phyloP scores from a whole-genome alignment of 2,888 invertebrate genomes.

The Fragum whitleyi region DNA sequence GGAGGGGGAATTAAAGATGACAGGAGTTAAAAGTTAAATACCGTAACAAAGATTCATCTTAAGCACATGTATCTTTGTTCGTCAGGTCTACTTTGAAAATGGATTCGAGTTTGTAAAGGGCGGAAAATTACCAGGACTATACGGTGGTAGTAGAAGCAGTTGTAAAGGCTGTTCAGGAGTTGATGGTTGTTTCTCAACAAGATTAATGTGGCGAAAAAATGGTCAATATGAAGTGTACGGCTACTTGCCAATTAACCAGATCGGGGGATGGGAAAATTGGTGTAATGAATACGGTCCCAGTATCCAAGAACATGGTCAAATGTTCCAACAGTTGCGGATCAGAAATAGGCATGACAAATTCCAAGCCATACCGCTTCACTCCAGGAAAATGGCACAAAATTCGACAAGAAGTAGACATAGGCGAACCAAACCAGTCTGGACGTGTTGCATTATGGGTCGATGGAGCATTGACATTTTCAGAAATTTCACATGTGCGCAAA shows the following conservation, averaged over 20 bases:
- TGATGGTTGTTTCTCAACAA: conserved; percentile 70
- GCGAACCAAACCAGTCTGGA: conserved; percentile 59
- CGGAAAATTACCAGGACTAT: conserved; percentile 76
- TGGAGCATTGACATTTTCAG: no score
- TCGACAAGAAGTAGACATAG: conserved; percentile 71
- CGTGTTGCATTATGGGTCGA: conserved; percentile 68
- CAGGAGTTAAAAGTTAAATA: no score
- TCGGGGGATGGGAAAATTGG: conserved; percentile 42
- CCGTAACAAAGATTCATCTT: no score
- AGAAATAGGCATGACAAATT: conserved; percentile 1
- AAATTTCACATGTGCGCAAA: no score
- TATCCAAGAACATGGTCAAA: not conserved
- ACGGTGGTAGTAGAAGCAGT: conserved; percentile 65
- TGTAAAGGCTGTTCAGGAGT: conserved; percentile 69
- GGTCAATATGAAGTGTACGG: conserved; percentile 77
- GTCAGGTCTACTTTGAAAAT: conserved; percentile 48
- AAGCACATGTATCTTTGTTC: no score
- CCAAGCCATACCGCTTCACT: conserved; percentile 52
- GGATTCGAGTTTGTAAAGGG: conserved; percentile 60
- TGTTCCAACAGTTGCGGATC: not conserved
- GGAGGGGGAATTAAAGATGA: no score
- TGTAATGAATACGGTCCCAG: conserved; percentile 49
- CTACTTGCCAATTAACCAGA: conserved; percentile 69
- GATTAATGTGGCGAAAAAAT: conserved; percentile 75
- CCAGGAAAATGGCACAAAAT: conserved; percentile 68